Percentiles rank a stretch among this genome's conserved stretches.
These are phyloP conservation scores for Channallabes apus DNA, from an alignment of 2,797 vertebrate species.

Conservation along the genomic window DNA sequence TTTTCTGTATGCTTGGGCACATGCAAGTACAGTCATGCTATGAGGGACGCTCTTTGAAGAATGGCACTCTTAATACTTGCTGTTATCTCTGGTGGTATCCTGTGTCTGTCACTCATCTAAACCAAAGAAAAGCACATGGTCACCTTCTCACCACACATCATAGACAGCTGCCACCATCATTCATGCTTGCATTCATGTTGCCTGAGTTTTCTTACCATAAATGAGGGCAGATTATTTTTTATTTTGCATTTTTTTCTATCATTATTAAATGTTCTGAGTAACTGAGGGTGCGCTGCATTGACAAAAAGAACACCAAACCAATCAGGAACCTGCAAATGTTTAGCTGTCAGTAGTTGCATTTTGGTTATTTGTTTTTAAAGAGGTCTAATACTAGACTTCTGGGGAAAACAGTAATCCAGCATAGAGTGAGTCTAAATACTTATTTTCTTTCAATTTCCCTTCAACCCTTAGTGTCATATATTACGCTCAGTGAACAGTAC, in stretches of 20 bases:
- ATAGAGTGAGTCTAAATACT: background rate
- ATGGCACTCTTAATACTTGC: slow-evolving; percentile 42
- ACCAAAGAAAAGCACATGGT: slow-evolving; percentile 29
- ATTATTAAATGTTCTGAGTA: background rate
- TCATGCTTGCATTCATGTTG: background rate
- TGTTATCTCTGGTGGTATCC: slow-evolving; percentile 51
- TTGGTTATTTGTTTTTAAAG: background rate
- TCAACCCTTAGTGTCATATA: background rate
- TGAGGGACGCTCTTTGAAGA: slow-evolving; percentile 45
- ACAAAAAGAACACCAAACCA: slow-evolving; percentile 1
- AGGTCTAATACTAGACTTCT: background rate
- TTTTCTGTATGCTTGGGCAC: slow-evolving; percentile 23
- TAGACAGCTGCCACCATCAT: slow-evolving; percentile 23
- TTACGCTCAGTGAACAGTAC: background rate
- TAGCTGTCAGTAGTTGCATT: background rate
- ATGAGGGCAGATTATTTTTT: background rate
- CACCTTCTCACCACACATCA: slow-evolving; percentile 29
- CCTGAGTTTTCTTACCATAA: background rate
- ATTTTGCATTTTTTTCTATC: too few species aligned
- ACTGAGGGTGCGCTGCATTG: background rate
- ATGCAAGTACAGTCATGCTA: slow-evolving; percentile 16
- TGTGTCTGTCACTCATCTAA: slow-evolving; percentile 36
- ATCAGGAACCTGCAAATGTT: background rate
- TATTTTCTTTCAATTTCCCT: background rate
- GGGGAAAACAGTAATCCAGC: background rate